Base-by-base conservation (phyloP, 1,140 invertebrate genomes). In the Rhagoletis zephyria region DNA sequence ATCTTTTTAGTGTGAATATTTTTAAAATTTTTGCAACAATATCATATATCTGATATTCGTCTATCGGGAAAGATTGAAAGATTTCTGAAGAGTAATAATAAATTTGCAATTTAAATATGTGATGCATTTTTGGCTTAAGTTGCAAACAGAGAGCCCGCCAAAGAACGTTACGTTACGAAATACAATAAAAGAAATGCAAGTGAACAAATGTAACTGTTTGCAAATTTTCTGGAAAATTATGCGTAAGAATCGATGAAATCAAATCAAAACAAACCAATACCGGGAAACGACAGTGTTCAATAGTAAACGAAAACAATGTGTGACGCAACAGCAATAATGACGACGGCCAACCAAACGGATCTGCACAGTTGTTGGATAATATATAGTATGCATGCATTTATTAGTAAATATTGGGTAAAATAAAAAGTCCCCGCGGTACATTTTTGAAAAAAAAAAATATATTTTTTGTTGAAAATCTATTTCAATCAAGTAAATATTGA, bases 321-420 rank as follows among this genome's bases (percentile, higher is more conserved):
- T 89, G 92, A 93, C 59, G 91, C 90, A 1, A 89, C 90, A 12
- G 88, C 91, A 74, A 45, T 92, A 56, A 90, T 92, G 74, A 90
- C 85, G 87, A 89, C 90, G 48, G 90, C 90, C 64, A 92, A 91
- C 88, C 91, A 91, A 74, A 92, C 19, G 61, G 89, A 91, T 90
- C 89, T 93, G 87, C 91, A 91, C 88, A 93, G 90, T 89, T 93
- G 92, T 87, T 93, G 92, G 92, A 93, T 93, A 85, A 93, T 93
- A 77, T 93, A 93, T 87, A 92, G 92, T 93, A 92, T 60, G 91
- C 88, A 88, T 87, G n/a, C 6, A 85, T 77, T 30, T 30, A 10
- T 64, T 45, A 12, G 40, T 40, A 2, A 42, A 42, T 40, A 9
- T 67, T 30, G 30, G 30, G 30, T 30, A 0, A 30, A 0, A 30